A percentile compares a stretch with the other conserved stretches of the same genome.
Evolutionary conservation across 2,797 vertebrate species (phyloP).

Genomic region (Anguilla obscura): DNA sequence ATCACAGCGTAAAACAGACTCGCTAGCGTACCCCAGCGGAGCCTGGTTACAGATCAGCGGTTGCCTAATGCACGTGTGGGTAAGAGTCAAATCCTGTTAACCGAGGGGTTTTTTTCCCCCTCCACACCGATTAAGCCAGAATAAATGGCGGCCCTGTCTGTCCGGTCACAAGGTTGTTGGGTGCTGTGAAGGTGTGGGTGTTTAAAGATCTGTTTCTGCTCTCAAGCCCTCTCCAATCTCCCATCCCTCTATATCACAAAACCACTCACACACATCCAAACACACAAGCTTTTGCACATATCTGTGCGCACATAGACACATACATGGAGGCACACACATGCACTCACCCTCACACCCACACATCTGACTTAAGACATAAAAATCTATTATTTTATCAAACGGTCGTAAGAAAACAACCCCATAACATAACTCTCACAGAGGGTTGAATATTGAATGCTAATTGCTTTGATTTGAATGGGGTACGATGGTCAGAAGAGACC

Average conservation of each 20-base stretch:
- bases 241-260: background rate
- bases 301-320: background rate
- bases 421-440: no score
- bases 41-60: slow-evolving; percentile 76
- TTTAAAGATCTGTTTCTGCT: slow-evolving; percentile 1
- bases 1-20: slow-evolving; percentile 79
- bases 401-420: no score
- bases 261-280: background rate
- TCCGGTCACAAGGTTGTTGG: slow-evolving; percentile 27
- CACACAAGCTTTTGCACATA: background rate
- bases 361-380: background rate
- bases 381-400: no score
- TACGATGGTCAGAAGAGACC: no score
- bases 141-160: slow-evolving; percentile 60
- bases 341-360: background rate
- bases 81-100: slow-evolving; percentile 75
- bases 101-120: slow-evolving; percentile 29
- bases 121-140: slow-evolving; percentile 66
- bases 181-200: background rate
- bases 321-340: background rate
- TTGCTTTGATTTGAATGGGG: no score
- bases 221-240: background rate
- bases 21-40: slow-evolving; percentile 70
- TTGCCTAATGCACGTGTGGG: slow-evolving; percentile 74
- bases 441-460: no score